Evolutionary conservation across 2,797 vertebrate species (phyloP), one percentile per base, ranked within the genome.

Genomic region (Halcyon smyrnensis): DNA sequence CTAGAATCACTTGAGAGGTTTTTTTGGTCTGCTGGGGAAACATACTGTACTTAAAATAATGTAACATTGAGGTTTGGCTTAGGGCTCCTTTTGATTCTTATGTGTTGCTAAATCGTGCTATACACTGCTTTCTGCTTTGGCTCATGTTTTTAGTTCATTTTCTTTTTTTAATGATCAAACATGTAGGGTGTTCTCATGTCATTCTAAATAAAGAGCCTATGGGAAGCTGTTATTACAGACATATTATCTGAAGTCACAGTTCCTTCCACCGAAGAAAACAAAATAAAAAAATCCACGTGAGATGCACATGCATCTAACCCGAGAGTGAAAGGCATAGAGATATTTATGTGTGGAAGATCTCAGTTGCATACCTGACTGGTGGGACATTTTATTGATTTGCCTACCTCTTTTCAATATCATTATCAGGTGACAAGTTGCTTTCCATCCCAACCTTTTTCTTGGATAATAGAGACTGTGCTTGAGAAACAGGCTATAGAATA

Each of bases 11-110:
- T 28, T 60, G 37, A 74, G 85, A 84, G 37, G 32, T 8, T 69
- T 89, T 91, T 84, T 84, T 64, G 27, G 70, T 83, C 57, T 92
- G 34, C 53, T 74, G 24, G 37, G 81, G 88, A 92, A 93, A 69
- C 57, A 74, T 60, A 12, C 53, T 89, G 16, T 94, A 93, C 75
- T 93, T 82, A 95, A 96, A 95, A 97, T 94, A 97, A 77, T 62
- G 64, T 87, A 84, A 71, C 32, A 36, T 25, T 94, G 68, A 85
- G 86, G 88, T 93, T 94, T 97, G 95, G 68, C 88, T 84, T 74
- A 51, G 6, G 15, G 19, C 59, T 96, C 17, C 46, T 89, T 97
- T 92, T 92, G 67, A 90, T 82, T 87, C 45, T 83, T 80, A 54
- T 8, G 18, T 91, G 64, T 87, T 89, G 21, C 76, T 91, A 88